Evolutionary conservation across 2,888 invertebrate genomes (phyloP).

Genomic region (Heterodera filipjevi): DNA sequence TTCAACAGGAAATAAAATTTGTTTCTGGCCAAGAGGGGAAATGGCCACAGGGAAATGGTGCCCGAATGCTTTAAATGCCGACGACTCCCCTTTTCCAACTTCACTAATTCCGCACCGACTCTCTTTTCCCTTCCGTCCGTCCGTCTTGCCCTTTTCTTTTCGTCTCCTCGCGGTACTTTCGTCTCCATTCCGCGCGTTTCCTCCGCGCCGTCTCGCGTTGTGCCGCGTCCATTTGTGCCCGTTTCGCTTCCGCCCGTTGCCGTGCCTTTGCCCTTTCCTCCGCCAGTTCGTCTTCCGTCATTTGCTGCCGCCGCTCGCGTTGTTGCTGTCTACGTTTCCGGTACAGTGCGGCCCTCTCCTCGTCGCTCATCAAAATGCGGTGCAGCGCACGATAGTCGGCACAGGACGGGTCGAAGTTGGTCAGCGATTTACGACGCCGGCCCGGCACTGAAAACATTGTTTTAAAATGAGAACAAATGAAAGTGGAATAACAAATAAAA

Average conservation of each 20-base stretch:
- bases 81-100: background rate
- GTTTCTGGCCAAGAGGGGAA: too few relatives aligned
- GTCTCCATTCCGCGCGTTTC: background rate
- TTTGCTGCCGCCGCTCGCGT: background rate
- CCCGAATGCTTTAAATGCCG: too few relatives aligned
- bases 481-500: too few relatives aligned
- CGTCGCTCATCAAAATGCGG: background rate
- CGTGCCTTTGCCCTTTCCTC: background rate
- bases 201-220: background rate
- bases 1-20: too few relatives aligned
- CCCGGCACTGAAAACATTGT: background rate
- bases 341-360: background rate
- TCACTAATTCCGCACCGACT: background rate
- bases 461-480: background rate
- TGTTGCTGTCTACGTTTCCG: background rate
- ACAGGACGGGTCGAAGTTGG: background rate
- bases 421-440: background rate
- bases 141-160: background rate
- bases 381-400: constrained; percentile 1
- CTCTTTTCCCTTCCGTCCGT: background rate
- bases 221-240: background rate
- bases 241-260: background rate
- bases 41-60: too few relatives aligned
- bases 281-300: background rate
- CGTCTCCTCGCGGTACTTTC: background rate